A percentile compares a stretch with the other conserved stretches of the same genome.
phyloP scores from a whole-genome alignment of 2,888 invertebrate species.

The Cantharis rustica region DNA sequence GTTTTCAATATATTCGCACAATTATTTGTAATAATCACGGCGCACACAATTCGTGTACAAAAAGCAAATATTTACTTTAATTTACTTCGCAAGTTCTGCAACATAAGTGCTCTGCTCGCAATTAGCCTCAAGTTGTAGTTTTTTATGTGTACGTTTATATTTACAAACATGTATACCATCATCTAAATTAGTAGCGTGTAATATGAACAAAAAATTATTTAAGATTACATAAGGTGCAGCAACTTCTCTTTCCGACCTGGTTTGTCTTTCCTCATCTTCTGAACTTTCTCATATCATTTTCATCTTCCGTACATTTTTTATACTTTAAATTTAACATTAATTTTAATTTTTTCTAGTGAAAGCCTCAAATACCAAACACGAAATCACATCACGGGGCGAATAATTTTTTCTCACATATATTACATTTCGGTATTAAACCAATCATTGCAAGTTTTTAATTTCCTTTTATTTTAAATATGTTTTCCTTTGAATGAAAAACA shows the following conservation, averaged over 20 bases:
- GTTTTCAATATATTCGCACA: not conserved
- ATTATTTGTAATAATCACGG: not conserved
- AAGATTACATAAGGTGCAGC: constrained; percentile 23
- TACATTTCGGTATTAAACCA: no score
- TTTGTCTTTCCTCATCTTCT: constrained; percentile 29
- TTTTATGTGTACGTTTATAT: constrained; percentile 14
- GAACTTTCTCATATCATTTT: constrained; percentile 24
- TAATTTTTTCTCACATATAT: no score
- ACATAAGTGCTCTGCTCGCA: not conserved
- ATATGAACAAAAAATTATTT: constrained; percentile 19
- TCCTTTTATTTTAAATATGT: no score
- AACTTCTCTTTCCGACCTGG: constrained; percentile 26
- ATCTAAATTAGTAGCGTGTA: constrained; percentile 26
- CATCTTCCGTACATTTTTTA: not conserved
- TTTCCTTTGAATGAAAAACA: no score
- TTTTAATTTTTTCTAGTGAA: no score
- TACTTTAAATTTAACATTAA: not conserved
- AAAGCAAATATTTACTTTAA: constrained; percentile 24
- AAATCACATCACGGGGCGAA: no score
- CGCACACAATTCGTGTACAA: not conserved
- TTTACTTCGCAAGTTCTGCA: not conserved
- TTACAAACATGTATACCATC: constrained; percentile 11
- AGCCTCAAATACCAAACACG: no score
- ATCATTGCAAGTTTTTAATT: no score
- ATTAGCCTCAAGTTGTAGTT: constrained; percentile 21